Evolutionary conservation across 2,888 invertebrate species (phyloP).

Genomic region (Sturmia bella): DNA sequence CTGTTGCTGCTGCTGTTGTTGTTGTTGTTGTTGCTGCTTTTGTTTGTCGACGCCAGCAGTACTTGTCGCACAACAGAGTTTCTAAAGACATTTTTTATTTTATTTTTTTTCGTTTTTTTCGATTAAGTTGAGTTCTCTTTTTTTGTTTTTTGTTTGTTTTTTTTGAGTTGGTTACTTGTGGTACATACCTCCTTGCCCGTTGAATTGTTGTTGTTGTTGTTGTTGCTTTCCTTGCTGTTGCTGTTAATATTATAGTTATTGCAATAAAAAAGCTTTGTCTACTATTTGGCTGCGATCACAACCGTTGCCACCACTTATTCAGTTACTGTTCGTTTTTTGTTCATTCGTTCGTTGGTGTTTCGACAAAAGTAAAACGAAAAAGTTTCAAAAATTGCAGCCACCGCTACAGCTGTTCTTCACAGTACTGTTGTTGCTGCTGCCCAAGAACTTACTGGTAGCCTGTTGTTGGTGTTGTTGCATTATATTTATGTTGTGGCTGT

Average conservation of each 20-base stretch:
- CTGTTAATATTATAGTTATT: conserved; percentile 70
- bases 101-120: conserved; percentile 28
- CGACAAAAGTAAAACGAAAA: conserved; percentile 5
- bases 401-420: conserved; percentile 54
- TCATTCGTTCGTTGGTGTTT: conserved; percentile 26
- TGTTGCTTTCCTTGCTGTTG: conserved; percentile 60
- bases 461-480: conserved; percentile 59
- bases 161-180: conserved; percentile 36
- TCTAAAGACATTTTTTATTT: conserved; percentile 58
- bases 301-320: conserved; percentile 55
- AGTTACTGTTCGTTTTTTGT: conserved; percentile 40
- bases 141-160: background rate
- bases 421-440: conserved; percentile 20
- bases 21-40: conserved; percentile 35
- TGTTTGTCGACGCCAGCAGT: conserved; percentile 72
- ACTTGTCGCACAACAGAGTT: conserved; percentile 61
- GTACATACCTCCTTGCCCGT: conserved; percentile 57
- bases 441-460: conserved; percentile 34
- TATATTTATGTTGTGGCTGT: conserved; percentile 69
- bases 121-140: background rate
- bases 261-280: conserved; percentile 70
- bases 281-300: conserved; percentile 69
- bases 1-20: conserved; percentile 44
- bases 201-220: conserved; percentile 75
- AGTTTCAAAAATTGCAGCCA: conserved; percentile 52